These are phyloP conservation scores for Tenebrio molitor DNA, from an alignment of 1,140 invertebrate species.

Conservation along the genomic window DNA sequence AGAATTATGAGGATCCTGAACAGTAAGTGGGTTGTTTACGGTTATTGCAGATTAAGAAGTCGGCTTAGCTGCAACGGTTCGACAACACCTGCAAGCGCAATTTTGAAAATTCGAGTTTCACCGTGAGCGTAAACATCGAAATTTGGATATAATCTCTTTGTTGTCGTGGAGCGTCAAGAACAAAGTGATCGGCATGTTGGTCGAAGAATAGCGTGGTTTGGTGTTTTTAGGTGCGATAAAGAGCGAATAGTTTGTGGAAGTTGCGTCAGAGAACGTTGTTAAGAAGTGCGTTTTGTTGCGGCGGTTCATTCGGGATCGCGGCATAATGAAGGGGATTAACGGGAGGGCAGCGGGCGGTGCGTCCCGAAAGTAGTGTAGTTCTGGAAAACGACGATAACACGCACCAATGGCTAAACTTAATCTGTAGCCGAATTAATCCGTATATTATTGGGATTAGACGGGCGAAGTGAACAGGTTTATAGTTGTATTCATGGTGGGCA, in stretches of 20 bases:
- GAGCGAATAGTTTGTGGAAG: no score
- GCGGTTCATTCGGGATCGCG: neutral
- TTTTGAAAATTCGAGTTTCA: no score
- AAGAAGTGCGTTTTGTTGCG: no score
- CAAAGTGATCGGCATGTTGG: no score
- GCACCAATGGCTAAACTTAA: constrained; percentile 63
- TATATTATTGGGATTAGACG: constrained; percentile 61
- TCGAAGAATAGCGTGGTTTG: no score
- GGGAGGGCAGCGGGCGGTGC: neutral
- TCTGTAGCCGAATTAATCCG: constrained; percentile 61
- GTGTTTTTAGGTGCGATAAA: no score
- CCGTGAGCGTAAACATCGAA: neutral
- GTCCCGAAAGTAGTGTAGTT: constrained; percentile 49
- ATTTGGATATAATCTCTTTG: no score
- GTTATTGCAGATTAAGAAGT: neutral
- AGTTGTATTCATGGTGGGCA: constrained; percentile 55
- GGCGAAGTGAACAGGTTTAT: constrained; percentile 61
- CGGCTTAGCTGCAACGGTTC: neutral
- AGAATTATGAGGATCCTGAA: neutral
- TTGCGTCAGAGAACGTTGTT: no score
- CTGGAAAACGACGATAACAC: constrained; percentile 62
- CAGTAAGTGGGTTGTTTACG: neutral
- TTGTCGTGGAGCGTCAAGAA: no score
- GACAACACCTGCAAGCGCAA: constrained; percentile 1
- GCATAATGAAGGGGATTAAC: constrained; percentile 29